Evolutionary conservation across 2,888 invertebrate genomes (phyloP).

Genomic region (Andrena haemorrhoa): DNA sequence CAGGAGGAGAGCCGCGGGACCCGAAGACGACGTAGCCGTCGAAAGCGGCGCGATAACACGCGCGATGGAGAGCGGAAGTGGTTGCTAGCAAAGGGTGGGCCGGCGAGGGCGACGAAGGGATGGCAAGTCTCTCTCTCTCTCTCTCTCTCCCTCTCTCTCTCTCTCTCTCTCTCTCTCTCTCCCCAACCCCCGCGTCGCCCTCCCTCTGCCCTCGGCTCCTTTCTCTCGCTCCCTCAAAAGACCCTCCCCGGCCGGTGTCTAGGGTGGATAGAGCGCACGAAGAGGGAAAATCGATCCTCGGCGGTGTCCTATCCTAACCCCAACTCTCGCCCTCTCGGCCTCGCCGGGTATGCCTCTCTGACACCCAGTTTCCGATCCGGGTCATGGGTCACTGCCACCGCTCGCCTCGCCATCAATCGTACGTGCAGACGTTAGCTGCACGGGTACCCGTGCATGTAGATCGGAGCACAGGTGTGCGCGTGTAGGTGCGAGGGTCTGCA

Average conservation of each 20-base stretch:
- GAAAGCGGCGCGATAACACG: conserved; percentile 29
- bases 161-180: no score
- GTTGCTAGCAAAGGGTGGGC: conserved; percentile 46
- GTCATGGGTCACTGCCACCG: conserved; percentile 84
- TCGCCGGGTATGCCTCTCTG: conserved; percentile 73
- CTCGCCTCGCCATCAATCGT: conserved; percentile 69
- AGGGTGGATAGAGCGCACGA: conserved; percentile 69
- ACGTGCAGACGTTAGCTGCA: conserved; percentile 53
- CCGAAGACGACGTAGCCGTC: not conserved
- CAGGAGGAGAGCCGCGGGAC: conserved; percentile 27
- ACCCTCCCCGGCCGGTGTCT: conserved; percentile 50
- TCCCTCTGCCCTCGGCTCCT: conserved; percentile 3
- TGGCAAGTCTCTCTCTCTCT: not conserved
- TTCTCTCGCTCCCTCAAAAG: conserved; percentile 27
- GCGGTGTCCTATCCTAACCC: conserved; percentile 80
- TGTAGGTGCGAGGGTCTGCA: conserved; percentile 26
- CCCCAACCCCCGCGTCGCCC: not conserved
- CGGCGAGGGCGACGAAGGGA: conserved; percentile 17
- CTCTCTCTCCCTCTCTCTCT: conserved; percentile 1
- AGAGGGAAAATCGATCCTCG: conserved; percentile 78
- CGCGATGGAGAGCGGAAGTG: conserved; percentile 52
- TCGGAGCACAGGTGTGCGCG: not conserved
- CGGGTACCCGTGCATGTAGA: conserved; percentile 21
- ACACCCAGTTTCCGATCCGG: conserved; percentile 80
- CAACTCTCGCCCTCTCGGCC: conserved; percentile 74